Evolutionary conservation across 2,888 invertebrate species (phyloP).

Genomic region (Hermaeophaga mercurialis): DNA sequence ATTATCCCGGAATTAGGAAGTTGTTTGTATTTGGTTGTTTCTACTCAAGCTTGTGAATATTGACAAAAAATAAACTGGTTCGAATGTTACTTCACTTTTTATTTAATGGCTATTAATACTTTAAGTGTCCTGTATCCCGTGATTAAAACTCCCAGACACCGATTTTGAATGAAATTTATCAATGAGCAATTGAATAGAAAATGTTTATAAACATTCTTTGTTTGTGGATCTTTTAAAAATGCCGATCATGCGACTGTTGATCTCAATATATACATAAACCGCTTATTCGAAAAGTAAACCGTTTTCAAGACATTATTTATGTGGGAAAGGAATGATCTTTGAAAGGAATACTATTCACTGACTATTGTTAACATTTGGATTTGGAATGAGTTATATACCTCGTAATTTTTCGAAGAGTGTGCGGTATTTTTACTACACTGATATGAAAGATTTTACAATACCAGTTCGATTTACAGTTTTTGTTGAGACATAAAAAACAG

Average conservation of each 20-base stretch:
- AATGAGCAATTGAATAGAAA: slow-evolving; percentile 27
- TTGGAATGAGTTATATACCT: background rate
- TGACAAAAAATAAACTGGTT: no score
- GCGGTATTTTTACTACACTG: background rate
- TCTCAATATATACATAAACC: background rate
- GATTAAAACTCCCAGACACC: no score
- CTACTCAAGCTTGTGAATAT: no score
- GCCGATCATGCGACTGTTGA: background rate
- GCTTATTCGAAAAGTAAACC: background rate
- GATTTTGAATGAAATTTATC: slow-evolving; percentile 11
- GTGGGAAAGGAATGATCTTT: background rate
- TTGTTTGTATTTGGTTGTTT: no score
- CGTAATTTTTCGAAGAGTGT: no score
- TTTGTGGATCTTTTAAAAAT: background rate
- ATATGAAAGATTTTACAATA: no score
- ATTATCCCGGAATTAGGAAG: no score
- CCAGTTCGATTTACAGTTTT: no score
- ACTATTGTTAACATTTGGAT: slow-evolving; percentile 3
- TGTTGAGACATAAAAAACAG: no score
- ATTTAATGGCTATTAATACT: no score
- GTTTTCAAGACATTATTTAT: background rate
- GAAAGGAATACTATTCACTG: background rate
- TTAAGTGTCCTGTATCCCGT: no score
- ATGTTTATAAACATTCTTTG: slow-evolving; percentile 25
- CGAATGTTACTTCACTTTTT: no score